Evolutionary conservation across 2,888 invertebrate genomes (phyloP), one percentile per base, ranked within the genome.

Genomic region (Erebia ligea): DNA sequence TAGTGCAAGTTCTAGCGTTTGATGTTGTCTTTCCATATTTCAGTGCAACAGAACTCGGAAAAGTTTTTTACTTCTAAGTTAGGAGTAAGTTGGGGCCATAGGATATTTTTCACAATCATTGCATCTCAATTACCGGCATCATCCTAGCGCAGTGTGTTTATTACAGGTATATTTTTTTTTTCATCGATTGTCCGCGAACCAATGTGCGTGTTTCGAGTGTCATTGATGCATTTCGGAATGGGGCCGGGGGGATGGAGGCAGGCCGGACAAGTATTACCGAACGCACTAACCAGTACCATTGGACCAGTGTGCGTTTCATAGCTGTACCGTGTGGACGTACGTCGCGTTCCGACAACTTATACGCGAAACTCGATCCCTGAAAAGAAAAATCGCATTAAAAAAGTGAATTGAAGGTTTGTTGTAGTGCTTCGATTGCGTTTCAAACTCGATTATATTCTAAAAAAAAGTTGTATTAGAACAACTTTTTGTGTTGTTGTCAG

Each of bases 191-290:
- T 79, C 78, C 81, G 83, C 84, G 86, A 84, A 84, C 84, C 85
- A 88, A 88, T 90, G 90, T 91, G 92, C 90, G 92, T 90, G 82
- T 84, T 87, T 87, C 83, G 83, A 89, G 89, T 92, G 91, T 90
- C 92, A 92, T 91, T 92, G 92, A 92, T 92, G 93, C 93, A 92
- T 90, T 91, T 92, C 88, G 91, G 90, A 88, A 82, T 91, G 91
- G 87, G 90, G 84, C 81, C 81, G 81, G 80, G 84, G 86, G 90
- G 84, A 80, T 82, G 86, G 81, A 79, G 86, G 85, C 81, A 78
- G 82, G 83, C 84, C 83, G 86, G 86, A 82, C 82, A 80, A 84
- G 79, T 78, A 80, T 74, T 76, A 76, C 78, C 77, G 77, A 77
- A 78, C 78, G 78, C 79, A 79, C 76, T 75, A 70, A 71, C 73